phyloP scores from a whole-genome alignment of 1,140 invertebrate genomes.

The Drosophila watanabei region DNA sequence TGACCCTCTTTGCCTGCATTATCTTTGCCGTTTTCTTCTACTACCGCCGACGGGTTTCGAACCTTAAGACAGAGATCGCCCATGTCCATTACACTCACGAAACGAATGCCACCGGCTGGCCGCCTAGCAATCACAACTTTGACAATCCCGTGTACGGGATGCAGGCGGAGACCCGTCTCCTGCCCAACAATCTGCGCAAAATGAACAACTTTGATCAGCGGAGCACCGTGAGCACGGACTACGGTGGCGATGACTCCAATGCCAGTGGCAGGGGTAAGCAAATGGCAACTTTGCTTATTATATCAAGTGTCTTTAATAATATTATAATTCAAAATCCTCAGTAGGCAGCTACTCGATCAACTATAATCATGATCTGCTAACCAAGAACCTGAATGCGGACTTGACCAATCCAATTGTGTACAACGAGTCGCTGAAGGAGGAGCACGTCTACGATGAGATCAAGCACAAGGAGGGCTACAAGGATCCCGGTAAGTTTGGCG shows the following conservation, averaged over 20 bases:
- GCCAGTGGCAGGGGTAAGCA: slow-evolving; percentile 75
- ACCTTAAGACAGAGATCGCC: slow-evolving; percentile 93
- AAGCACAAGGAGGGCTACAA: slow-evolving; percentile 91
- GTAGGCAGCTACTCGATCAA: slow-evolving; percentile 85
- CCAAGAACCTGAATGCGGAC: slow-evolving; percentile 94
- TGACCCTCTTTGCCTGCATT: slow-evolving; percentile 89
- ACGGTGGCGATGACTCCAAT: slow-evolving; percentile 80
- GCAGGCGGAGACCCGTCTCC: slow-evolving; percentile 87
- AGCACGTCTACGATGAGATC: slow-evolving; percentile 97
- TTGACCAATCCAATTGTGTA: slow-evolving; percentile 94
- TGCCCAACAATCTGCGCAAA: slow-evolving; percentile 89
- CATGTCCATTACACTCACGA: slow-evolving; percentile 96
- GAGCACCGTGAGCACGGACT: slow-evolving; percentile 48
- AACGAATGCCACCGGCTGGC: slow-evolving; percentile 87
- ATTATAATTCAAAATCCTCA: slow-evolving; percentile 49
- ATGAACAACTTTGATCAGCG: slow-evolving; percentile 79
- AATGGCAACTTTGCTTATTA: neutral
- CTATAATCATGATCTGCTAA: slow-evolving; percentile 87
- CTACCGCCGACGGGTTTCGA: slow-evolving; percentile 91
- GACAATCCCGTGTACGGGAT: slow-evolving; percentile 96
- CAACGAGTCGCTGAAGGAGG: slow-evolving; percentile 89
- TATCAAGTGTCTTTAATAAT: neutral
- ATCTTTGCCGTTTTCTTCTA: slow-evolving; percentile 90
- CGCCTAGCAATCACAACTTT: slow-evolving; percentile 93
- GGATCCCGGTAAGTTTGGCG: slow-evolving; percentile 85